Conservation (phyloP, 2,888 invertebrate species). For the Drosophila hamatofila region DNA sequence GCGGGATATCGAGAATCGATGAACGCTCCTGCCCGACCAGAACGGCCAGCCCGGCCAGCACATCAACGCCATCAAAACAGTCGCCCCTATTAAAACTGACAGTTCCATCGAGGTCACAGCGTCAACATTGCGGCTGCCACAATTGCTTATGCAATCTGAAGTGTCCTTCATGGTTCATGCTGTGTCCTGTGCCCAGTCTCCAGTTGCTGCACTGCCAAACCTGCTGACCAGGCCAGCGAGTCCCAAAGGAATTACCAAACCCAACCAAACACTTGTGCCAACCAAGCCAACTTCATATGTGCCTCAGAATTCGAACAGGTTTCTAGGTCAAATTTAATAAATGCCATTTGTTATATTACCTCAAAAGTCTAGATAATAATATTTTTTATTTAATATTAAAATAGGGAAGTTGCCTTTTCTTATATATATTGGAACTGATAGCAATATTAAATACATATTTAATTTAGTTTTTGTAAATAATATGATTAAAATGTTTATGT, state of each 20-base stretch:
- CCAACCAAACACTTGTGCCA: conserved; percentile 45
- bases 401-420: too few species aligned
- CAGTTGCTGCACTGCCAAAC: conserved; percentile 36
- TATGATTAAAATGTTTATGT: not conserved
- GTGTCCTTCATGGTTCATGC: conserved; percentile 23
- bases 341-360: not conserved
- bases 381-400: too few species aligned
- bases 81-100: conserved; percentile 75
- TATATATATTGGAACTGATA: too few species aligned
- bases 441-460: too few species aligned
- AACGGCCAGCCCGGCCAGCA: not conserved
- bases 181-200: conserved; percentile 5
- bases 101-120: conserved; percentile 44
- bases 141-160: conserved; percentile 53
- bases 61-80: conserved; percentile 70
- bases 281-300: not conserved
- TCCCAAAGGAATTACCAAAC: conserved; percentile 54
- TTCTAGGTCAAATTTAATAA: conserved; percentile 16
- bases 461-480: too few species aligned
- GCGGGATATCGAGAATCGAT: conserved; percentile 67
- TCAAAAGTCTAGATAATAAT: not conserved
- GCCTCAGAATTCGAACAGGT: not conserved
- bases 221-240: conserved; percentile 58
- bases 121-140: conserved; percentile 70
- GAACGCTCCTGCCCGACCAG: conserved; percentile 18